Base-by-base conservation (phyloP, 2,888 invertebrate species). In the Chromoteleia sp. region DNA sequence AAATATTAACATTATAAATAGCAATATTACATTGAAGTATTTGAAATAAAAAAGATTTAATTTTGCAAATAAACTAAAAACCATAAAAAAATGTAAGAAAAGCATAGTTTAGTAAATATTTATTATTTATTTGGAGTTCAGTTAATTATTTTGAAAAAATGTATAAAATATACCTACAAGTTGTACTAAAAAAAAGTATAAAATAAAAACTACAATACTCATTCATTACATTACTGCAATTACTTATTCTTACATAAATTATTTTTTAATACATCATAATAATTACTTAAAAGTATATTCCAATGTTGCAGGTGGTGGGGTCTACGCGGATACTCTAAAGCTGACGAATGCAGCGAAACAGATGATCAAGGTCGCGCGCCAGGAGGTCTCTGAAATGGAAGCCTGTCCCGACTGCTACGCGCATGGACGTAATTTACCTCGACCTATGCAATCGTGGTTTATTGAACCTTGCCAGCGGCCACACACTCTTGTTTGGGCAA, bases 351-450 rank as follows among this genome's bases (percentile, higher is more conserved):
- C 94, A 4, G 97, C 97, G 4, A 96, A 96, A 85, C 93, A 94
- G 52, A 93, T 98, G 79, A 93, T 98, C 8, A 97, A 97, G 89
- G 94, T 96, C 2, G 97, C 97, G 83, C 96, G 96, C 83, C 96
- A 97, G 86, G 98, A 98, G 93, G 96, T 97, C 93, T 94, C 94
- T 45, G 98, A 98, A 93, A 97, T 98, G 76, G 98, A 98, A 90
- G 96, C 97, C 14, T 99, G 98, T 87, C 95, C 98, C 0, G 97
- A 97, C 89, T 99, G 98, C 91, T 98, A 98, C 92, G 97, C 97
- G 3, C 97, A 97, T 88, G 95, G 96, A 0, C 94, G 96, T 33
- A 90, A 91, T 56, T 77, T 92, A 45, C 90, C 90, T 0, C 86
- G 91, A 39, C 88, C 91, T 0, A 93, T 94, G 61, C 95, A 95